Conservation (phyloP, 2,113 vertebrate genomes). For the Trochalopteron elliotii region DNA sequence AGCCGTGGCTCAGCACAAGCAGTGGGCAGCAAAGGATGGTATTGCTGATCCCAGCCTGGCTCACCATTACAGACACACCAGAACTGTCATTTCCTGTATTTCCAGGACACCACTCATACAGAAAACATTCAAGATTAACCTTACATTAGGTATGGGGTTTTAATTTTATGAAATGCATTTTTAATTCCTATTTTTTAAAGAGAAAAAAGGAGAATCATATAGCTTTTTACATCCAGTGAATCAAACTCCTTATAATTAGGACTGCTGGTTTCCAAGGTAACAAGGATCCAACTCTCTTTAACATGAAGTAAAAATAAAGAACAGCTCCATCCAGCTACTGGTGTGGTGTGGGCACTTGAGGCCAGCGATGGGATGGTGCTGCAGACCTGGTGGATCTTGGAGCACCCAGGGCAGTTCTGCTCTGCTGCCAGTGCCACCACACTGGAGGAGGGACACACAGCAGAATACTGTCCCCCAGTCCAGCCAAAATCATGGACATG, state of each 20-base stretch:
- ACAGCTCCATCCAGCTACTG: conserved; percentile 69
- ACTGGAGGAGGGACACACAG: background rate
- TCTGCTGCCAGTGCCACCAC: background rate
- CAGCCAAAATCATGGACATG: background rate
- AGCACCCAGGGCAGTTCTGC: background rate
- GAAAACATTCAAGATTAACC: conserved; percentile 1
- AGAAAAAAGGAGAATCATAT: conserved; percentile 55
- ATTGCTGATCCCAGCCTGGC: background rate
- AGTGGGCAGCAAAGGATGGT: background rate
- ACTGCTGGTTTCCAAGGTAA: conserved; percentile 80
- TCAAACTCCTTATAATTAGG: conserved; percentile 80
- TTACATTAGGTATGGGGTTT: background rate
- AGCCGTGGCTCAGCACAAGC: background rate
- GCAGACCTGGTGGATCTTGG: background rate
- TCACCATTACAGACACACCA: background rate
- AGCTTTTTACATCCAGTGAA: conserved; percentile 69
- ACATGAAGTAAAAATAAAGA: conserved; percentile 61
- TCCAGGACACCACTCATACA: background rate
- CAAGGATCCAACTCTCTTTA: conserved; percentile 69
- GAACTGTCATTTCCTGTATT: background rate
- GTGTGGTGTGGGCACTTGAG: conserved; percentile 10
- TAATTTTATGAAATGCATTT: conserved; percentile 10
- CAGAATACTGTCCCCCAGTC: accelerated
- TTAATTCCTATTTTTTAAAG: background rate
- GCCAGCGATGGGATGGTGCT: conserved; percentile 4